Percentiles rank a stretch among this genome's conserved stretches.
These are phyloP conservation scores for Stercorarius parasiticus DNA, from an alignment of 2,113 vertebrate species.

Conservation along the genomic window DNA sequence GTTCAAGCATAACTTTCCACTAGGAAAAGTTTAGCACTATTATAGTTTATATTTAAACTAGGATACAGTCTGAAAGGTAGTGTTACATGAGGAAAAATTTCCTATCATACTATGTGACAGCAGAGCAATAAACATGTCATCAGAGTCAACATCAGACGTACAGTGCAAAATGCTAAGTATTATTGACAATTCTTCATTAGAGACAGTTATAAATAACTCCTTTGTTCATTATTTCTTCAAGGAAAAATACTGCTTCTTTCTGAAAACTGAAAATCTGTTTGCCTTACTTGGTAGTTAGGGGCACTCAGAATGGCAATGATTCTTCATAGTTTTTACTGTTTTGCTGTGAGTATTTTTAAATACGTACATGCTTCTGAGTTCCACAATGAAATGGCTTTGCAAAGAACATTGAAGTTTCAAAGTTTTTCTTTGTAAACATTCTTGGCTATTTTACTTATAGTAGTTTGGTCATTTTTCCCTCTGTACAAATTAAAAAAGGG, in stretches of 20 bases:
- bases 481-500: not conserved
- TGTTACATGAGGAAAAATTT: conserved; percentile 23
- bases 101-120: not conserved
- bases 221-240: conserved; percentile 35
- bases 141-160: not conserved
- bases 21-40: not conserved
- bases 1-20: conserved; percentile 4
- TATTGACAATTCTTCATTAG: conserved; percentile 3
- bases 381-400: not conserved
- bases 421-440: not conserved
- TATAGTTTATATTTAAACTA: conserved; percentile 32
- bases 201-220: not conserved
- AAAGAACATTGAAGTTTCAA: not conserved
- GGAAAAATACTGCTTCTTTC: not conserved
- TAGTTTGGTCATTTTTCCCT: not conserved
- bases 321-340: not conserved
- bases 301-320: not conserved
- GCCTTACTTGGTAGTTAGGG: conserved; percentile 38
- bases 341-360: conserved; percentile 3
- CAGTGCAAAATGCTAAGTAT: not conserved
- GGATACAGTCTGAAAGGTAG: not conserved
- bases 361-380: not conserved
- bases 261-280: not conserved
- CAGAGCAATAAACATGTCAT: not conserved
- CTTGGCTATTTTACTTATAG: not conserved